Evolutionary conservation across 35 echinoderm and acorn worm species (phyloP).

Genomic region (Hemicentrotus pulcherrimus): DNA sequence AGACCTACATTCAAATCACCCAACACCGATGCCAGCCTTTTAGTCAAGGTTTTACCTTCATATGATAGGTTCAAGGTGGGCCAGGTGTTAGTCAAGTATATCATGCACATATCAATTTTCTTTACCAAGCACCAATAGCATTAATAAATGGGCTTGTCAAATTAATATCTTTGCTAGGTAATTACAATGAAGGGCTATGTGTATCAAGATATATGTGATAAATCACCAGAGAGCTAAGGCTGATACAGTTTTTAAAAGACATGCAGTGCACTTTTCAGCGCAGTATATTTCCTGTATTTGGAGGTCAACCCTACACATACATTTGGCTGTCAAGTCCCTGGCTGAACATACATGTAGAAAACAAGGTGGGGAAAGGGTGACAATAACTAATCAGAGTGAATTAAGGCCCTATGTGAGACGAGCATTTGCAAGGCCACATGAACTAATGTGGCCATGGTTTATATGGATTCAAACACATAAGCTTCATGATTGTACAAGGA

Average conservation of each 20-base stretch:
- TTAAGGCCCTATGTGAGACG: neutral
- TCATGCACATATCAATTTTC: neutral
- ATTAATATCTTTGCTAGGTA: neutral
- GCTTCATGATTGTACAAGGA: neutral
- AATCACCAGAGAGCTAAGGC: neutral
- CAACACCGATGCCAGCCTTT: neutral
- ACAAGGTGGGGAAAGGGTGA: neutral
- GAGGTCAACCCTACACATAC: neutral
- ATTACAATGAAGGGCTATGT: neutral
- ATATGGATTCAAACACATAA: neutral
- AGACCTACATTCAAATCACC: neutral
- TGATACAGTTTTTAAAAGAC: neutral
- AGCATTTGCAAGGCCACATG: neutral
- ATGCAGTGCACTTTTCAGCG: neutral
- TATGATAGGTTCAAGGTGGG: neutral
- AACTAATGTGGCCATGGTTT: neutral
- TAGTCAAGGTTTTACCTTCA: neutral
- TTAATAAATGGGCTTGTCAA: neutral
- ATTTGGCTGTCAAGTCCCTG: too few relatives aligned
- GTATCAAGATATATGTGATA: neutral
- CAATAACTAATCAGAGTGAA: neutral
- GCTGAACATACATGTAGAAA: neutral
- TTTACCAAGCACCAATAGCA: neutral
- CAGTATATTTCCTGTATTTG: neutral
- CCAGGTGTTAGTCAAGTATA: neutral